These are phyloP conservation scores for Gorsachius magnificus DNA, from an alignment of 2,797 vertebrate genomes.

Conservation along the genomic window DNA sequence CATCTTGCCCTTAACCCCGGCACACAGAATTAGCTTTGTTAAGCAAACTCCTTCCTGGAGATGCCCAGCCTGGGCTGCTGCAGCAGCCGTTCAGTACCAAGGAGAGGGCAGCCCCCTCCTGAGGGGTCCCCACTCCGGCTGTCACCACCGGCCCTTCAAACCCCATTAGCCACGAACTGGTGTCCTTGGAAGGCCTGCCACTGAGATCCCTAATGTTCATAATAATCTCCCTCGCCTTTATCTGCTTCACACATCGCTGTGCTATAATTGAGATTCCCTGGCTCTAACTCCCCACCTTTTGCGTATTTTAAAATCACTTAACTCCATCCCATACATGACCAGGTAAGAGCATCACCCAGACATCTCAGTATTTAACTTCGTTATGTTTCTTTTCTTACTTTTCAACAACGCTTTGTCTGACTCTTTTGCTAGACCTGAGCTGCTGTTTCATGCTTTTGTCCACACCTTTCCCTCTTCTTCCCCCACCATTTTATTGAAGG, in stretches of 20 bases:
- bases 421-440: background rate
- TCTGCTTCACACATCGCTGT: background rate
- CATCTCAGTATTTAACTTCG: background rate
- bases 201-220: background rate
- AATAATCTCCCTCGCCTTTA: background rate
- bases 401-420: background rate
- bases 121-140: accelerated
- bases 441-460: background rate
- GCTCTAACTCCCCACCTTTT: background rate
- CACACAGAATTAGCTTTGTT: background rate
- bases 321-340: background rate
- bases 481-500: background rate
- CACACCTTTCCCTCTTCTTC: background rate
- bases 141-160: background rate
- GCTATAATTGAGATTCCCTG: background rate
- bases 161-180: background rate
- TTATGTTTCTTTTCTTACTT: background rate
- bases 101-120: background rate
- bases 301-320: background rate
- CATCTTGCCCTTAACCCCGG: background rate
- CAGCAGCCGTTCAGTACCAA: background rate
- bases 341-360: background rate
- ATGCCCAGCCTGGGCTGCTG: background rate
- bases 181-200: background rate
- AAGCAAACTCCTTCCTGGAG: background rate